A percentile compares a stretch with the other conserved stretches of the same genome.
These are phyloP conservation scores for Lucilia cuprina DNA, from an alignment of 1,140 invertebrate genomes.

Conservation along the genomic window DNA sequence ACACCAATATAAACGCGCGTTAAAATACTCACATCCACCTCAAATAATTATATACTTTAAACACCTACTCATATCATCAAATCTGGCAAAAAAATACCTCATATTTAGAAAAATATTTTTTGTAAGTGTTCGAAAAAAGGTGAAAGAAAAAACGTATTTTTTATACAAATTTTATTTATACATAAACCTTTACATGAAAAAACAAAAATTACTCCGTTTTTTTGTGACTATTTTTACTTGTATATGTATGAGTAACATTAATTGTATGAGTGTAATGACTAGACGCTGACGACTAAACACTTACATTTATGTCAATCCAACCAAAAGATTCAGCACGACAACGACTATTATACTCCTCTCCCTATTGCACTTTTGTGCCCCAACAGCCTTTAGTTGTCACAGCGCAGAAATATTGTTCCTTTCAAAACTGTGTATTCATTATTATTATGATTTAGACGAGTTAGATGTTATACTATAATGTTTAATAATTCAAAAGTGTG, in stretches of 20 bases:
- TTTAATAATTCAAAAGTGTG: neutral
- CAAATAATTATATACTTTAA: neutral
- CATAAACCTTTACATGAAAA: neutral
- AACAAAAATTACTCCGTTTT: neutral
- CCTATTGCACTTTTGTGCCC: neutral
- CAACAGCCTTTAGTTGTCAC: neutral
- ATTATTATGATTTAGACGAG: neutral
- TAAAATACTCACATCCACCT: neutral
- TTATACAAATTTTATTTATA: neutral
- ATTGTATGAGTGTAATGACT: conserved; percentile 9
- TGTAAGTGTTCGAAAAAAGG: neutral
- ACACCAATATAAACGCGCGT: neutral
- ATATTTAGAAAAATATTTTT: neutral
- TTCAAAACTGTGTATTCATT: neutral
- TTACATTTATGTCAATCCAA: neutral
- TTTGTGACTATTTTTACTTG: neutral
- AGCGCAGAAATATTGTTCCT: neutral
- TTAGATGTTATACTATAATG: neutral
- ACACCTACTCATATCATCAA: neutral
- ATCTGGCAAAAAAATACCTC: neutral
- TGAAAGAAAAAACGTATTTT: neutral
- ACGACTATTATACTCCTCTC: neutral
- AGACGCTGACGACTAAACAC: conserved; percentile 2
- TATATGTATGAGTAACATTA: neutral
- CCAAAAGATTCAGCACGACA: neutral